Base-by-base conservation (phyloP, 2,888 invertebrate species). In the Azorinus chamasolen region DNA sequence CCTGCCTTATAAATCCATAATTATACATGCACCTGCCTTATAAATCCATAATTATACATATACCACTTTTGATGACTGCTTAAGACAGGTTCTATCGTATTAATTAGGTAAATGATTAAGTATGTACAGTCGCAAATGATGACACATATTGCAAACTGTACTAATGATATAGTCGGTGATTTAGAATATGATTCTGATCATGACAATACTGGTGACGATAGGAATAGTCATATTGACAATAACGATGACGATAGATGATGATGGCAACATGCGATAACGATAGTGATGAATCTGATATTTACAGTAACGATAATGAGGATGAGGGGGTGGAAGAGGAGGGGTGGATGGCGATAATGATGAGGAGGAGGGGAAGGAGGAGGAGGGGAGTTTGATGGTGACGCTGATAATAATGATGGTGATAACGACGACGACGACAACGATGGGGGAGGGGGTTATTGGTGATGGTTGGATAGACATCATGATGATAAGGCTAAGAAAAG, bases 121-220 rank as follows among this genome's bases (percentile, higher is more conserved):
- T n/a, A n/a, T n/a, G n/a, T n/a, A n/a, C n/a, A n/a, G n/a, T n/a
- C n/a, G n/a, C n/a, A n/a, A n/a, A n/a, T n/a, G 51, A 8, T 51
- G 51, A 22, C 24, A 25, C 4, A 22, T 4, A 51, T 51, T 20
- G 51, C 20, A 22, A 25, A 25, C 24, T 8, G 24, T 51, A 25
- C 14, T 51, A 25, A 51, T 51, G 24, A 25, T 51, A 8, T 10
- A 10, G 51, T 16, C 24, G 51, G 24, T 51, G 51, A 51, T 51
- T 16, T 16, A 22, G 51, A 51, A 22, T 16, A 25, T 51, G 51
- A 51, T 51, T 16, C 20, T 51, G 51, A 51, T 22, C 22, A 51
- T 51, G 51, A 22, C 25, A 25, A 51, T 51, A 16, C 20, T 51
- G 51, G 24, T 51, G 51, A 51, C 24, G 51, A 22, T 51, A 16